Base-by-base conservation (phyloP, 2,888 invertebrate genomes). In the Nephrocerus scutellatus region DNA sequence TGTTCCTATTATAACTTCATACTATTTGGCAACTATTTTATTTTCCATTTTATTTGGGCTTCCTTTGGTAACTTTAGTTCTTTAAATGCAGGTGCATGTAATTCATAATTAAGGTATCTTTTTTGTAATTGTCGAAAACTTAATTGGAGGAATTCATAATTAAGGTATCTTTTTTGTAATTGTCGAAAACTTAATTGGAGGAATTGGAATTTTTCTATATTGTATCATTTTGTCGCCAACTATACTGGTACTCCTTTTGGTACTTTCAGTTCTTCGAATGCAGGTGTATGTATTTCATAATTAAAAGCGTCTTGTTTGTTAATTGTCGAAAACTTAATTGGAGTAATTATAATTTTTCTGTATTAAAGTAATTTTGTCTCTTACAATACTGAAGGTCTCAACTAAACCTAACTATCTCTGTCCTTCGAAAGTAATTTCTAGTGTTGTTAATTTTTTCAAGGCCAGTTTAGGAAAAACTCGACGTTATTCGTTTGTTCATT, bases 141-240 rank as follows among this genome's bases (percentile, higher is more conserved):
- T n/a, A n/a, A n/a, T n/a, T n/a, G n/a, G n/a, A n/a, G 40, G n/a
- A 40, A 21, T 44, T 39, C 37, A 18, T 15, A 26, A 7, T 43
- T 19, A 39, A 28, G 12, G 22, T 19, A 15, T 34, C 38, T 22
- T 43, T 38, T 10, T 22, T 21, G 26, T 31, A 35, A 16, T 39
- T 25, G 7, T 35, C 36, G 5, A 33, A 30, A 39, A 43, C 20
- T 35, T 30, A 3, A 36, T 21, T 15, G 39, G 36, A 30, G 24
- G n/a, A 15, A 43, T 43, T 35, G 30, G 33, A 13, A 32, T 19
- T 32, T 20, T 32, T 29, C 31, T 26, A 20, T n/a, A 41, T 33
- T 33, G 10, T 21, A 13, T 29, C 3, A 39, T 29, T 24, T 15
- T 33, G 16, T 39, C 39, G 16, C 39, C 36, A 18, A 36, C 24